Evolutionary conservation across 2,113 vertebrate genomes (phyloP).

Genomic region (Triplophysa dalaica): DNA sequence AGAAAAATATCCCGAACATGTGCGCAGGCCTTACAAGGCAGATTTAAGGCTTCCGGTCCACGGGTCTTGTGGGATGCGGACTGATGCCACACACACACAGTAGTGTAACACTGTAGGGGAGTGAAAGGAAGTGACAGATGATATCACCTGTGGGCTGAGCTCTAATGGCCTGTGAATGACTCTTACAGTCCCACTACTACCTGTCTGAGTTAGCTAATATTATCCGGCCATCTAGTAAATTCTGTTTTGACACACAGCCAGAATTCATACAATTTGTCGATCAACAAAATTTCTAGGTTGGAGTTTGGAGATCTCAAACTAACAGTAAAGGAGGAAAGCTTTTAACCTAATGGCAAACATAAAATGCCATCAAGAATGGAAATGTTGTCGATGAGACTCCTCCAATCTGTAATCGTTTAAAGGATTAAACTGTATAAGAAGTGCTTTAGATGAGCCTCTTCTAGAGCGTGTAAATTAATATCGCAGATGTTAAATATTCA

Average conservation of each 20-base stretch:
- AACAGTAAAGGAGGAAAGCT: background rate
- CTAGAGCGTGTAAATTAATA: constrained; percentile 12
- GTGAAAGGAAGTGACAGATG: constrained; percentile 10
- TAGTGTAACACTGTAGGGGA: background rate
- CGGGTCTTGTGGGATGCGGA: constrained; percentile 3
- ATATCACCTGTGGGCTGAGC: constrained; percentile 13
- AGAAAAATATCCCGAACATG: constrained; percentile 10
- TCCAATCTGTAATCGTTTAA: background rate
- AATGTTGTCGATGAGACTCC: background rate
- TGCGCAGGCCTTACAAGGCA: background rate
- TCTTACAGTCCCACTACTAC: constrained; percentile 1
- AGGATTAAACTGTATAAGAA: background rate
- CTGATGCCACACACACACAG: background rate
- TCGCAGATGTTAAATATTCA: constrained; percentile 30
- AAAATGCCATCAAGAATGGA: background rate
- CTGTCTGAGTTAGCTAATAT: constrained; percentile 29
- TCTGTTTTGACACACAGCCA: background rate
- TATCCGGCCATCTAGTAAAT: background rate
- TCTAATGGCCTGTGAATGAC: constrained; percentile 32
- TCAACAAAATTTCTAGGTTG: background rate
- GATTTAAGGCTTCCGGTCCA: constrained; percentile 4
- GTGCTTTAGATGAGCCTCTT: background rate
- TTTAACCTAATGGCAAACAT: background rate
- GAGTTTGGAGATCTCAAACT: background rate
- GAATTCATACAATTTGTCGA: background rate